Conservation (phyloP, 2,888 invertebrate genomes). For the Plagiodera versicolora region DNA sequence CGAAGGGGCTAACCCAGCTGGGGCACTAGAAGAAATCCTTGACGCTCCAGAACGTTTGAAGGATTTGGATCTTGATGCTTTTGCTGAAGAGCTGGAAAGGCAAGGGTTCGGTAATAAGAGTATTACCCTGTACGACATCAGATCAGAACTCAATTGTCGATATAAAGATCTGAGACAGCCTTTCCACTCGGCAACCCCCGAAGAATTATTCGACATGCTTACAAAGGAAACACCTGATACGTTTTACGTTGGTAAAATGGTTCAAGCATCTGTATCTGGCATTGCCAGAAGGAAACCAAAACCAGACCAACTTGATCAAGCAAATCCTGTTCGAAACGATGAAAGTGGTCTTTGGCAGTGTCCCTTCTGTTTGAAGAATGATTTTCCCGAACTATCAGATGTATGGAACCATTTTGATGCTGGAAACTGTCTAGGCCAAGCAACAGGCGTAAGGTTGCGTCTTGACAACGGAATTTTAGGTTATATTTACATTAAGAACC, state of each 20-base stretch:
- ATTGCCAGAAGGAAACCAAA: conserved; percentile 33
- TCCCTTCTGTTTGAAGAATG: conserved; percentile 94
- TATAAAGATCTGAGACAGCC: conserved; percentile 86
- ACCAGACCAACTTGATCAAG: conserved; percentile 87
- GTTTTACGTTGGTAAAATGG: conserved; percentile 86
- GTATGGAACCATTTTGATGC: conserved; percentile 99
- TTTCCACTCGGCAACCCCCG: conserved; percentile 77
- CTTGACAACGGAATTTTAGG: conserved; percentile 89
- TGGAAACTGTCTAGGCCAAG: conserved; percentile 92
- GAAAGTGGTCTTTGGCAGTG: conserved; percentile 96
- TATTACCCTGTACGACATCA: conserved; percentile 95
- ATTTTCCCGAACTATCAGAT: conserved; percentile 93
- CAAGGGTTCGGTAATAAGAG: conserved; percentile 80
- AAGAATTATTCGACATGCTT: conserved; percentile 91
- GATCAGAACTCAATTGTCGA: conserved; percentile 91
- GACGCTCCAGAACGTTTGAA: conserved; percentile 92
- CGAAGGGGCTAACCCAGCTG: conserved; percentile 94
- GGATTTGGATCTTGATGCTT: conserved; percentile 97
- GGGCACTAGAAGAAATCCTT: conserved; percentile 95
- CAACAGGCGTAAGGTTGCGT: conserved; percentile 85
- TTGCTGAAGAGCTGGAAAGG: conserved; percentile 94
- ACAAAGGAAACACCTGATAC: conserved; percentile 96
- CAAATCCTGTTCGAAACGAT: conserved; percentile 93
- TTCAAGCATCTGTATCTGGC: conserved; percentile 70
- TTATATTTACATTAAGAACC: conserved; percentile 90